Conservation (phyloP, 2,113 vertebrate species). For the Nothocercus nigrocapillus region DNA sequence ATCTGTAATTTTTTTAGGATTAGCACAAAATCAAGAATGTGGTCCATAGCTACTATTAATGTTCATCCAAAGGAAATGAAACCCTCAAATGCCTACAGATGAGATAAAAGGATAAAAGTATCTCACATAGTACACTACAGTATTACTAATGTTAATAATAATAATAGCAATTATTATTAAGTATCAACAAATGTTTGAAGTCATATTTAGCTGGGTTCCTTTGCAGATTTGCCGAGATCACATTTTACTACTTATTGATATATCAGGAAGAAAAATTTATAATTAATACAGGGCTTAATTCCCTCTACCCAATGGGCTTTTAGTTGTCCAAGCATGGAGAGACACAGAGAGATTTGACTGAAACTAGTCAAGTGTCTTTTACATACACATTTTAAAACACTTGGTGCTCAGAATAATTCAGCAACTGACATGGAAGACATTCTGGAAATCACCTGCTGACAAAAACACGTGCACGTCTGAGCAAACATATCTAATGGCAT, state of each 20-base stretch:
- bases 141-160: not conserved
- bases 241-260: not conserved
- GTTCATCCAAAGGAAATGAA: not conserved
- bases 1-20: not conserved
- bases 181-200: conserved; percentile 1
- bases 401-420: too few relatives aligned
- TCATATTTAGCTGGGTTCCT: not conserved
- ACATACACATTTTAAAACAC: not conserved
- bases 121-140: not conserved
- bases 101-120: conserved; percentile 28
- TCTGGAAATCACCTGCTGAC: not conserved
- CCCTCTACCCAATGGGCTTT: not conserved
- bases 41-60: not conserved
- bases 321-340: not conserved
- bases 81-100: not conserved
- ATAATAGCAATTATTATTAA: not conserved
- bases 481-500: not conserved
- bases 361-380: not conserved
- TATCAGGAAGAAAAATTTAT: not conserved
- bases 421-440: fast-evolving
- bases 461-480: fast-evolving
- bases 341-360: not conserved
- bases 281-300: not conserved
- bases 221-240: not conserved
- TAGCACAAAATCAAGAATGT: not conserved